Evolutionary conservation across 2,888 invertebrate species (phyloP), one percentile per base, ranked within the genome.

Genomic region (Eupithecia inturbata): DNA sequence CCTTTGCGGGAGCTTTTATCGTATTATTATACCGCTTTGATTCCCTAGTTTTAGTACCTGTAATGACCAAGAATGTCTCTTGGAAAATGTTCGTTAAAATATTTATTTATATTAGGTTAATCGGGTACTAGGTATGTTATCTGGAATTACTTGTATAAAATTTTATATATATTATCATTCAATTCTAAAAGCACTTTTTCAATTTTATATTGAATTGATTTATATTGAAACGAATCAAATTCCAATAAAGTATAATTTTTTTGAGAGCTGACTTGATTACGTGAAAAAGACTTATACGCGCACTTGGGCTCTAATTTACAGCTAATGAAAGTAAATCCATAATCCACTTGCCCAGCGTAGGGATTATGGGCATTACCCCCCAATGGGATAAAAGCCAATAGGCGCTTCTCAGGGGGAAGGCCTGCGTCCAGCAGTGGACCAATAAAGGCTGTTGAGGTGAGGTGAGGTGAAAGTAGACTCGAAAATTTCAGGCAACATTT

Each of bases 1-100:
- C 84, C 83, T 84, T 84, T 80, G 81, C 83, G 77, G 82, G 80
- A 83, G 84, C 81, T 84, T 84, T 84, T 84, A 83, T 83, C 82
- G 75, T 77, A 81, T 83, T 80, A 83, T 82, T 81, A 80, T 77
- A 83, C 77, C 79, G 77, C 75, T 77, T 77, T 67, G 67, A 71
- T 74, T 79, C 71, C 68, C 67, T 57, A 64, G 71, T 73, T 73
- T 33, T 28, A 73, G 49, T 19, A 60, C 62, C 69, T 28, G 67
- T 71, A 75, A 70, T 53, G 6, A 63, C 53, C 16, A 45, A 57
- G 45, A 68, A 36, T 53, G 45, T 66, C 14, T 72, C 62, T 66
- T 26, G 26, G 26, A 57, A 57, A 14, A 57, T 22, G 26, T 57
- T 26, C 26, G 57, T 57, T 57, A 26, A 57, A 14, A 57, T 26